Conservation (phyloP, 2,113 vertebrate genomes). For the Tapirus terrestris region DNA sequence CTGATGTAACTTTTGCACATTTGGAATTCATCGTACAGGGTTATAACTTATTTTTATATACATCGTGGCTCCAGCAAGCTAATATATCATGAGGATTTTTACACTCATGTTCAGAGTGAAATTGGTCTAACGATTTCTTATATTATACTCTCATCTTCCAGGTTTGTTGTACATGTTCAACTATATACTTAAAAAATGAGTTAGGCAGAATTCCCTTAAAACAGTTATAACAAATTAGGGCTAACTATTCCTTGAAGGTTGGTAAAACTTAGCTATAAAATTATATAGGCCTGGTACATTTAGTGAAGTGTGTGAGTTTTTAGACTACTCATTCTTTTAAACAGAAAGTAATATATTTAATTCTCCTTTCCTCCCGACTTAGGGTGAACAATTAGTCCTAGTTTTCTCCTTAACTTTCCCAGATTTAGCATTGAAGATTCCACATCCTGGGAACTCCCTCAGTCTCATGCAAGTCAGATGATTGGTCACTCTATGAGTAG, state of each 20-base stretch:
- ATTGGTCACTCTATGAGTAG: neutral
- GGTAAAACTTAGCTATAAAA: neutral
- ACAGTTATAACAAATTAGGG: neutral
- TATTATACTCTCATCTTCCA: neutral
- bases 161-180: neutral
- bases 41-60: neutral
- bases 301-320: neutral
- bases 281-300: neutral
- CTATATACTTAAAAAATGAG: neutral
- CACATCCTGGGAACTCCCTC: neutral
- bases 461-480: neutral
- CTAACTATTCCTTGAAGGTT: neutral
- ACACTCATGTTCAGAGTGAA: neutral
- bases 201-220: neutral
- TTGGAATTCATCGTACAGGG: neutral
- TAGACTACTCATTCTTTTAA: neutral
- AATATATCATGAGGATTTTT: neutral
- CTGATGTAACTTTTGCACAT: neutral
- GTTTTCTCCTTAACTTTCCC: neutral
- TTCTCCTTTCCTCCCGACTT: neutral
- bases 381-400: neutral
- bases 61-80: neutral
- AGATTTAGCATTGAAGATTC: neutral
- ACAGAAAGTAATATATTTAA: neutral
- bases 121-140: neutral